A percentile compares a stretch with the other conserved stretches of the same genome.
Evolutionary conservation across 2,113 vertebrate genomes (phyloP).

Genomic region (Kobus ellipsiprymnus): DNA sequence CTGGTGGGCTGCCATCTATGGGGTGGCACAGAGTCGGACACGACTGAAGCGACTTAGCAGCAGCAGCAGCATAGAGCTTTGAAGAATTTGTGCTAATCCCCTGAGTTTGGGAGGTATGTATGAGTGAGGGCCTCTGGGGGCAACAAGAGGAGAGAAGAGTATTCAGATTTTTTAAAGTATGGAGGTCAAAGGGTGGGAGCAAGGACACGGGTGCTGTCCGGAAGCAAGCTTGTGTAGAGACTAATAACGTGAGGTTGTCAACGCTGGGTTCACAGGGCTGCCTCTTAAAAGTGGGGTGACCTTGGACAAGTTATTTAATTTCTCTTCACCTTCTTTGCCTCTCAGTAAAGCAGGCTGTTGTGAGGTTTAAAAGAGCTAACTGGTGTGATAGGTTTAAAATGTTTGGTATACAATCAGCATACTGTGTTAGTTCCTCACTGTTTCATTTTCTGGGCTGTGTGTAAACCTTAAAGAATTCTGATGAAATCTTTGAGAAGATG

Average conservation of each 20-base stretch:
- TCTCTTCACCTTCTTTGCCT: background rate
- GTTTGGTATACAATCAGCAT: background rate
- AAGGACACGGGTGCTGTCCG: background rate
- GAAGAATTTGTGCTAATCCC: background rate
- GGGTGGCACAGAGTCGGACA: accelerated
- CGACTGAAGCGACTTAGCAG: background rate
- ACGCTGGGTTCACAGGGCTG: background rate
- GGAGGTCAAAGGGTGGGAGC: background rate
- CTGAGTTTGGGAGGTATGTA: background rate
- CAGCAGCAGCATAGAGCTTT: background rate
- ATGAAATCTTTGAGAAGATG: background rate
- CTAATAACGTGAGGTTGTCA: background rate
- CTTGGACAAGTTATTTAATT: background rate
- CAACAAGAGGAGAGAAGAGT: background rate
- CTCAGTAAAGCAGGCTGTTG: background rate
- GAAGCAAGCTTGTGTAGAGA: background rate
- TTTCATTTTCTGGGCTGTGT: background rate
- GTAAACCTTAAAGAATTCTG: background rate
- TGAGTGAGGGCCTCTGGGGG: background rate
- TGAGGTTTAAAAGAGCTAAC: background rate
- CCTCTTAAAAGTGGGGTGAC: background rate
- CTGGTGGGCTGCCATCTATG: background rate
- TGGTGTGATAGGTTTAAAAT: background rate
- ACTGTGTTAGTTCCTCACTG: background rate
- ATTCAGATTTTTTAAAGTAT: background rate